Conservation (phyloP, 2,797 vertebrate genomes). For the Epinephelus malabaricus region DNA sequence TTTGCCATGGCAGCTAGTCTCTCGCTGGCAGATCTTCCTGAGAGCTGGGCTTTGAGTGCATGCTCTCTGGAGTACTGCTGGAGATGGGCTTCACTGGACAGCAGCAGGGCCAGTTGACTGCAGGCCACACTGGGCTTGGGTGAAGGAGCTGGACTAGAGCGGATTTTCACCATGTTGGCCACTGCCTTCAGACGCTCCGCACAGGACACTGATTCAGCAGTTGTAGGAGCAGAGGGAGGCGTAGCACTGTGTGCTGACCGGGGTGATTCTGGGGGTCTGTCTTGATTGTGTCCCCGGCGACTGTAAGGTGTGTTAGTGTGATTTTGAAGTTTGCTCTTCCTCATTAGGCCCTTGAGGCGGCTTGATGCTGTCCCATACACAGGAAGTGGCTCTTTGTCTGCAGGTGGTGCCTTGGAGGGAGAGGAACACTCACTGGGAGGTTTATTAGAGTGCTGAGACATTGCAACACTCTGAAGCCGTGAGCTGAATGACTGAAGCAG, state of each 20-base stretch:
- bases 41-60: constrained; percentile 95
- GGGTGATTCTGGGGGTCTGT: constrained; percentile 91
- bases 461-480: constrained; percentile 95
- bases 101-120: constrained; percentile 96
- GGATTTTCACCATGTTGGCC: constrained; percentile 96
- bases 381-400: constrained; percentile 91
- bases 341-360: constrained; percentile 95
- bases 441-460: constrained; percentile 94
- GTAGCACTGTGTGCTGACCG: constrained; percentile 86
- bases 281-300: constrained; percentile 86
- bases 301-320: constrained; percentile 90
- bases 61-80: constrained; percentile 99
- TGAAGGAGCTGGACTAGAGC: constrained; percentile 94
- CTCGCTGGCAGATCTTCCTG: constrained; percentile 95
- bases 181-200: constrained; percentile 96
- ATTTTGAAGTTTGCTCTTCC: constrained; percentile 95
- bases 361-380: constrained; percentile 95
- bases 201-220: constrained; percentile 92
- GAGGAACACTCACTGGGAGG: constrained; percentile 82
- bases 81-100: constrained; percentile 98
- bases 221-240: constrained; percentile 80
- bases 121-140: constrained; percentile 98
- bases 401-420: constrained; percentile 81
- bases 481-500: constrained; percentile 99
- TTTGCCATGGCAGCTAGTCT: constrained; percentile 97